A percentile compares a stretch with the other conserved stretches of the same genome.
These are phyloP conservation scores for Idaea aversata DNA, from an alignment of 2,888 invertebrate genomes.

Conservation along the genomic window DNA sequence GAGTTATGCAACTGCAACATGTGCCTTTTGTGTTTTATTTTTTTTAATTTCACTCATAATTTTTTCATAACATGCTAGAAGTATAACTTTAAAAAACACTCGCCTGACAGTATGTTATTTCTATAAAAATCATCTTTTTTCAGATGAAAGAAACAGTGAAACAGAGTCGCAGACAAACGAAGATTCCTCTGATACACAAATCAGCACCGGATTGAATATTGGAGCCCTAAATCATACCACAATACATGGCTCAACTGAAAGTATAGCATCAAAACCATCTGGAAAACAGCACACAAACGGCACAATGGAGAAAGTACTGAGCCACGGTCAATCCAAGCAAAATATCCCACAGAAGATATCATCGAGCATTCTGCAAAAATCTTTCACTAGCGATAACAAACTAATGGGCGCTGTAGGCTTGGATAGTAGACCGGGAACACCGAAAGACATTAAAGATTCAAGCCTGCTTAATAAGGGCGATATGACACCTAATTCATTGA, in stretches of 20 bases:
- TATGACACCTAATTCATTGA: slow-evolving; percentile 65
- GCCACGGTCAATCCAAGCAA: slow-evolving; percentile 60
- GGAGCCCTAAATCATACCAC: slow-evolving; percentile 70
- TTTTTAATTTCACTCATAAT: too few relatives aligned
- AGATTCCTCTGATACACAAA: slow-evolving; percentile 86
- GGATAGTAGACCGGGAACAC: slow-evolving; percentile 72
- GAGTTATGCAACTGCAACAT: too few relatives aligned
- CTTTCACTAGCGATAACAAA: slow-evolving; percentile 66
- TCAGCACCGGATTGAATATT: slow-evolving; percentile 71
- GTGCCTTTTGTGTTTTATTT: too few relatives aligned
- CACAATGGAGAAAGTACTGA: slow-evolving; percentile 63
- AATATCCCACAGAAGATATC: slow-evolving; percentile 68
- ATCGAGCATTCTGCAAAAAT: slow-evolving; percentile 66
- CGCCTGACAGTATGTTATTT: not conserved
- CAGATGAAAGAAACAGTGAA: slow-evolving; percentile 92
- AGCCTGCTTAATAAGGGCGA: slow-evolving; percentile 60
- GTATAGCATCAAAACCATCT: slow-evolving; percentile 71
- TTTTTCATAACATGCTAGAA: too few relatives aligned
- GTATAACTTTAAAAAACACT: too few relatives aligned
- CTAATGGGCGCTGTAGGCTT: slow-evolving; percentile 63
- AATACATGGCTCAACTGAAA: slow-evolving; percentile 75
- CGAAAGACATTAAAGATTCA: slow-evolving; percentile 68
- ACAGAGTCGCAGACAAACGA: slow-evolving; percentile 92
- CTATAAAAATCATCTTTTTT: slow-evolving; percentile 14
- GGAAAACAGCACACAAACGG: slow-evolving; percentile 77